Evolutionary conservation across 2,113 vertebrate species (phyloP).

Genomic region (Collichthys lucidus): DNA sequence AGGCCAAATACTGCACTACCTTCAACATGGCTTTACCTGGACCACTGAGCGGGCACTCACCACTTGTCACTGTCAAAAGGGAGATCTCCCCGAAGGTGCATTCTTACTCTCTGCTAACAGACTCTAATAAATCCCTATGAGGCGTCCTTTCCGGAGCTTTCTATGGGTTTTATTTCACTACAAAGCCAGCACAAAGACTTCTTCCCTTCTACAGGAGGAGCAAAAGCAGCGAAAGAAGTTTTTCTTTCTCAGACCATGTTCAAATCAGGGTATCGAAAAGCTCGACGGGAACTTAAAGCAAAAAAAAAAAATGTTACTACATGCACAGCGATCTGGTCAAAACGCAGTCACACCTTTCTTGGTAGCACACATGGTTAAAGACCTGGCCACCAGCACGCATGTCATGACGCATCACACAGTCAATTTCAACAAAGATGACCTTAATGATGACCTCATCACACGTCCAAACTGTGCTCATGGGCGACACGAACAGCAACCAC

Average conservation of each 20-base stretch:
- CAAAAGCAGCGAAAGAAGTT: conserved; percentile 38
- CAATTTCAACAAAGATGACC: not conserved
- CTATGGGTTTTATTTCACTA: conserved; percentile 56
- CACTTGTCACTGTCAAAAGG: conserved; percentile 50
- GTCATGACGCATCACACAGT: conserved; percentile 26
- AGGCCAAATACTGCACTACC: conserved; percentile 60
- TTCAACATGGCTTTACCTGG: conserved; percentile 51
- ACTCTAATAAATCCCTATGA: conserved; percentile 50
- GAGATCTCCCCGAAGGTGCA: conserved; percentile 64
- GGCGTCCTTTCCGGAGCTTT: conserved; percentile 30
- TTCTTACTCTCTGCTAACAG: conserved; percentile 40
- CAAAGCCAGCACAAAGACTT: conserved; percentile 78
- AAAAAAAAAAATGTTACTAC: conserved; percentile 37
- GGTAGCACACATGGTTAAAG: conserved; percentile 47
- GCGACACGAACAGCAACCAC: not conserved
- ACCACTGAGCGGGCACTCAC: conserved; percentile 53
- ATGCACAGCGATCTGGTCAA: conserved; percentile 42
- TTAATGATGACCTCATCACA: conserved; percentile 24
- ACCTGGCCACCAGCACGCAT: conserved; percentile 64
- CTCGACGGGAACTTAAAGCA: conserved; percentile 38
- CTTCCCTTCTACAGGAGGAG: conserved; percentile 33
- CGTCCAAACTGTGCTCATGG: not conserved
- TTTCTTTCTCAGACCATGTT: conserved; percentile 47
- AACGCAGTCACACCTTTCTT: conserved; percentile 33
- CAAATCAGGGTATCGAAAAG: conserved; percentile 75